These are phyloP conservation scores for Ophraella communa DNA, from an alignment of 2,888 invertebrate species.

Conservation along the genomic window DNA sequence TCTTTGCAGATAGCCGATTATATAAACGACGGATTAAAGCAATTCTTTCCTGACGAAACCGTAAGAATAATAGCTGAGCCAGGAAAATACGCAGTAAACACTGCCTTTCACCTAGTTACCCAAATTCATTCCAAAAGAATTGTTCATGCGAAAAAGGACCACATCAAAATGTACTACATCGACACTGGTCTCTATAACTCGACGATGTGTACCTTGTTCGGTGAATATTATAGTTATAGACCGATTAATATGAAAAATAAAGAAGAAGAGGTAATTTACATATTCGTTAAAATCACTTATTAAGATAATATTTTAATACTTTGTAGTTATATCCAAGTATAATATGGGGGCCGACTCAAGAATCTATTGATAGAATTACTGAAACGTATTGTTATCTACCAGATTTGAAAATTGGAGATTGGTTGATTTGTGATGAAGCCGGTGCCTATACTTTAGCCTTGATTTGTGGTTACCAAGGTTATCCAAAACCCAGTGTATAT, in stretches of 20 bases:
- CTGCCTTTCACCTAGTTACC: slow-evolving; percentile 66
- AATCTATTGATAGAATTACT: slow-evolving; percentile 65
- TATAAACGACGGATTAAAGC: slow-evolving; percentile 63
- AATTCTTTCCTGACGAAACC: slow-evolving; percentile 61
- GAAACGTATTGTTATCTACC: slow-evolving; percentile 60
- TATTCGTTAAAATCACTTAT: neutral
- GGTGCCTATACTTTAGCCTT: slow-evolving; percentile 66
- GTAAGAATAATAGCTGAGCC: slow-evolving; percentile 66
- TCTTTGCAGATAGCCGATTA: slow-evolving; percentile 52
- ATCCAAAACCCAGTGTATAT: slow-evolving; percentile 57
- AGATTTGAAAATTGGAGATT: slow-evolving; percentile 61
- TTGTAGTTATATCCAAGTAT: slow-evolving; percentile 23
- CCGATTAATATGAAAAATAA: slow-evolving; percentile 41
- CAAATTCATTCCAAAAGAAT: slow-evolving; percentile 60
- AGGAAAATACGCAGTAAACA: slow-evolving; percentile 68
- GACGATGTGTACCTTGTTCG: neutral
- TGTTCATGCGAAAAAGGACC: slow-evolving; percentile 29
- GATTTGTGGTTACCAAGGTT: slow-evolving; percentile 68
- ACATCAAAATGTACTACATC: slow-evolving; percentile 23
- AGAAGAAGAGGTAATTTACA: slow-evolving; percentile 9
- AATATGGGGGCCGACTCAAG: slow-evolving; percentile 62
- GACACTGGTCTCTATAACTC: slow-evolving; percentile 16
- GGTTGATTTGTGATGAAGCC: slow-evolving; percentile 69
- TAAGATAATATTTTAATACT: neutral
- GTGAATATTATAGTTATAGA: slow-evolving; percentile 18